Evolutionary conservation across 2,113 vertebrate species (phyloP), one percentile per base, ranked within the genome.

Genomic region (Strigops habroptila): DNA sequence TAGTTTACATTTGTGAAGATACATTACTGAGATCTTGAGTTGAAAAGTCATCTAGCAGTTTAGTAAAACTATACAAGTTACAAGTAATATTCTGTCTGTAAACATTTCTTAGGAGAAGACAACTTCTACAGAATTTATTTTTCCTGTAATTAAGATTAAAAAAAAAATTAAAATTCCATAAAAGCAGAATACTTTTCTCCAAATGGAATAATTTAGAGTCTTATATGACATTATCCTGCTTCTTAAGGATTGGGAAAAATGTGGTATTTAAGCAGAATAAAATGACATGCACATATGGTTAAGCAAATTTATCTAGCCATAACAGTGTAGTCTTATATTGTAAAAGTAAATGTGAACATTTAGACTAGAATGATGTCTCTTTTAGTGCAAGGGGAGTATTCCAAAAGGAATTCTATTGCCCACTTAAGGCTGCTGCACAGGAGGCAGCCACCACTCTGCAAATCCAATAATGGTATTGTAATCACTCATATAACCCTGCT

Each of bases 261-360:
- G 22, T 13, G 78, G 43, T 35, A 74, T 76, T 95, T 73, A 92
- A 74, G 49, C 53, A 90, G 84, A 65, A 76, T 80, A 69, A 69
- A 93, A 89, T 90, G 46, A 59, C 39, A 39, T 85, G 75, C 82
- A 80, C 94, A 91, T 97, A 95, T 94, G 89, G 62, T 94, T 94
- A 91, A 95, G 67, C 76, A 57, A 79, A 95, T 94, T 95, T 94
- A 70, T 95, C 41, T 91, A 69, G 41, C 8, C 74, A 52, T 93
- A 89, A 93, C 48, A 48, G 27, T 21, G 10, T 64, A 73, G 52
- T 79, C 57, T 84, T 91, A 57, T 77, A 94, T 88, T 90, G 41
- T 62, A 55, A 69, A 71, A 71, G 37, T 68, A 75, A 85, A 94
- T 92, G 59, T 49, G 53, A 67, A 73, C 77, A 85, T 96, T 95